Evolutionary conservation across 2,113 vertebrate species (phyloP).

Genomic region (Dunckerocampus dactyliophorus): DNA sequence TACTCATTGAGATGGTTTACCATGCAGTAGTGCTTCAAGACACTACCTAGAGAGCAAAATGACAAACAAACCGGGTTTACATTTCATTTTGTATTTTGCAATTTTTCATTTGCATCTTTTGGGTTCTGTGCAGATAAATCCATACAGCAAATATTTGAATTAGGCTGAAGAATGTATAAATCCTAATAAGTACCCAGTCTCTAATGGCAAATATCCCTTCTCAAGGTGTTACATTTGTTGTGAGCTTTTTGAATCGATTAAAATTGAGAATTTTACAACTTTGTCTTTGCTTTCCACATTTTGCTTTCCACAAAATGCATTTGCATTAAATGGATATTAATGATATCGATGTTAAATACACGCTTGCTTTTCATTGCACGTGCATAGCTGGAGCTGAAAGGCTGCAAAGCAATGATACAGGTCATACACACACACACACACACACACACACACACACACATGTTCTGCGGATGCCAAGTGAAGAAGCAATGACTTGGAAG

Average conservation of each 20-base stretch:
- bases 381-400: neutral
- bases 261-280: conserved; percentile 78
- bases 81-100: conserved; percentile 84
- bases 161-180: conserved; percentile 71
- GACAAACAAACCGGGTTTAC: conserved; percentile 88
- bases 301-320: no score
- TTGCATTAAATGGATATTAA: no score
- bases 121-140: conserved; percentile 67
- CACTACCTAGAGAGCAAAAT: conserved; percentile 95
- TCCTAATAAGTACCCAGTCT: conserved; percentile 59
- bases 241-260: conserved; percentile 80
- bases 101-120: conserved; percentile 63
- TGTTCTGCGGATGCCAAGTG: no score
- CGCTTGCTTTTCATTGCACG: no score
- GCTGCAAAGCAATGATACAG: no score
- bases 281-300: conserved; percentile 24
- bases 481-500: no score
- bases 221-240: conserved; percentile 77
- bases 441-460: neutral
- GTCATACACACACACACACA: no score
- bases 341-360: no score
- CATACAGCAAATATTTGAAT: conserved; percentile 61
- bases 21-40: conserved; percentile 96
- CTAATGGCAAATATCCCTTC: conserved; percentile 63
- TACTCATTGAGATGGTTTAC: conserved; percentile 99